phyloP scores from a whole-genome alignment of 2,113 vertebrate species.

The Epinephelus cyanopodus region DNA sequence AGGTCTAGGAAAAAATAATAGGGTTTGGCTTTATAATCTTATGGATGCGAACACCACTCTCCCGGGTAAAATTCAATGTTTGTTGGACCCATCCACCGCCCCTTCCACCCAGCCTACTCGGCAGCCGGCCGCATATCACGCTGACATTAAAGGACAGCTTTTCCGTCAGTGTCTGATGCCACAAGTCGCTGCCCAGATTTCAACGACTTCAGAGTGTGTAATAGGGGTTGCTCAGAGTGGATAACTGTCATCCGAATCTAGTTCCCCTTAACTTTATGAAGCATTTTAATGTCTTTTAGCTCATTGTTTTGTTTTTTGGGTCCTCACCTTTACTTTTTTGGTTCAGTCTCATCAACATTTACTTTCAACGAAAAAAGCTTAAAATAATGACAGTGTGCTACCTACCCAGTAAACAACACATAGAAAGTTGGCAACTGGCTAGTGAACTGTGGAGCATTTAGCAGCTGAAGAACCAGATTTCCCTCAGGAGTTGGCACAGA shows the following conservation, averaged over 20 bases:
- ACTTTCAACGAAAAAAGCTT: background rate
- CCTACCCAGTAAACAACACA: background rate
- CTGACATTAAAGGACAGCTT: too few relatives aligned
- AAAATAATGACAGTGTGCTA: background rate
- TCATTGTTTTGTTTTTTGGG: background rate
- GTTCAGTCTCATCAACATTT: background rate
- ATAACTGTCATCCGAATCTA: background rate
- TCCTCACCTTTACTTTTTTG: background rate
- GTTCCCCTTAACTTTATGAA: background rate
- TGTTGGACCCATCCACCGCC: too few relatives aligned
- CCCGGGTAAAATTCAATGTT: too few relatives aligned
- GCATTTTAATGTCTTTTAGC: background rate
- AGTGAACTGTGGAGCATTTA: background rate
- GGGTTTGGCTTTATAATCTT: too few relatives aligned
- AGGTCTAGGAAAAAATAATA: too few relatives aligned
- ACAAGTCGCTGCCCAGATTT: too few relatives aligned
- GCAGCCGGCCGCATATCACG: too few relatives aligned
- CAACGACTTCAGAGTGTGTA: background rate
- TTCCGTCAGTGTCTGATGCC: too few relatives aligned
- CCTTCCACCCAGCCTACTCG: too few relatives aligned
- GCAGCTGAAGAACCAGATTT: background rate
- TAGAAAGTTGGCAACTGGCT: background rate
- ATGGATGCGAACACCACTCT: too few relatives aligned
- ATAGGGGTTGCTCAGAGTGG: background rate
- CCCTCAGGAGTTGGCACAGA: background rate